A percentile compares a stretch with the other conserved stretches of the same genome.
These are phyloP conservation scores for Pseudochaenichthys georgianus DNA, from an alignment of 2,797 vertebrate genomes.

Conservation along the genomic window DNA sequence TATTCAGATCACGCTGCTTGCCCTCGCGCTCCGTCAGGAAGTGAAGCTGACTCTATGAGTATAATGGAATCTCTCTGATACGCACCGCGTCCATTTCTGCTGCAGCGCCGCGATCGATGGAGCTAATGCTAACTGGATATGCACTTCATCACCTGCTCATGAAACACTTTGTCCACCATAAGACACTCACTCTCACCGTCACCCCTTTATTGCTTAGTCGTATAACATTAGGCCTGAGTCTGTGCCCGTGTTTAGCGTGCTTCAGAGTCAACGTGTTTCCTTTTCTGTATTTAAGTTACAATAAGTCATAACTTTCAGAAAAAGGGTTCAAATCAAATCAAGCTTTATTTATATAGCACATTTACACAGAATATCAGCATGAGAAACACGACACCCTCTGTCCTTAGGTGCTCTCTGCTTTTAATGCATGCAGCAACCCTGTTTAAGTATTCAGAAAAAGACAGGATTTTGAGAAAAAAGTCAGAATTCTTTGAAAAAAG, in stretches of 20 bases:
- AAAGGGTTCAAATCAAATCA: background rate
- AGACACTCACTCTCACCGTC: conserved; percentile 21
- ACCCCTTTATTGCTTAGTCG: conserved; percentile 20
- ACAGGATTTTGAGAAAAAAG: too few species aligned
- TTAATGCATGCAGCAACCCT: too few species aligned
- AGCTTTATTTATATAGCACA: too few species aligned
- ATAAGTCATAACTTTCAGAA: conserved; percentile 5
- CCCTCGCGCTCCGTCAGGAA: conserved; percentile 52
- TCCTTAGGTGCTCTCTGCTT: too few species aligned
- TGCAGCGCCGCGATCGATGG: conserved; percentile 78
- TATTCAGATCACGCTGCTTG: conserved; percentile 40
- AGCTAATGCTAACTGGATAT: conserved; percentile 82
- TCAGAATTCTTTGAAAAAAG: too few species aligned
- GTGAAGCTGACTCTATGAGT: conserved; percentile 77
- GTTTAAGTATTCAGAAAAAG: too few species aligned
- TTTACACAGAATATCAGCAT: too few species aligned
- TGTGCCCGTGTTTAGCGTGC: background rate
- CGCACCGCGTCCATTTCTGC: conserved; percentile 76
- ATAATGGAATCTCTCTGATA: conserved; percentile 83
- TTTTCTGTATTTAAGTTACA: conserved; percentile 9
- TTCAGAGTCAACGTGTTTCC: background rate
- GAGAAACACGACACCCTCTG: too few species aligned
- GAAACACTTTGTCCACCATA: conserved; percentile 70
- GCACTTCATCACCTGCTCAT: conserved; percentile 80
- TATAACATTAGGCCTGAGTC: conserved; percentile 6